Base-by-base conservation (phyloP, 2,113 vertebrate genomes). In the Anthoscopus minutus region DNA sequence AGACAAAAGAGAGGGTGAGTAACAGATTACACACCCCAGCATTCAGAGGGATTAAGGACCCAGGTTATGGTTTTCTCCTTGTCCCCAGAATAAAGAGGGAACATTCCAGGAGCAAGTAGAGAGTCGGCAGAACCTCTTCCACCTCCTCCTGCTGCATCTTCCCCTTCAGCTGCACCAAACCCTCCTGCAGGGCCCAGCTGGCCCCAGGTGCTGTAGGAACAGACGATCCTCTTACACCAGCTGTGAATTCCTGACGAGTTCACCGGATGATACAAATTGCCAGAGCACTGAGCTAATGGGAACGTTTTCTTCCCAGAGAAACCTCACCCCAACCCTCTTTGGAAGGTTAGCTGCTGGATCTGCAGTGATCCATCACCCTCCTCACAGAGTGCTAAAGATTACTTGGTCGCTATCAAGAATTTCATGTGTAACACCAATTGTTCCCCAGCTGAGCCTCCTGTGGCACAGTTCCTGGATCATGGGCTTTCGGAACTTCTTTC, bases 121-220 rank as follows among this genome's bases (percentile, higher is more conserved):
- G 64, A 58, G 3, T 44, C 76, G 40, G 60, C 44, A 4, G 37
- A 86, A 45, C 53, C 77, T 71, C 70, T 86, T 82, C 92, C 19
- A 54, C 94, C 88, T 83, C 62, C 54, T 47, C 47, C 25, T 72
- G 69, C 81, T 22, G 35, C 79, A 31, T 95, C 89, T 65, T 92
- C 38, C 60, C 89, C 15, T 58, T 44, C 65, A 62, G 95, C 80
- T 73, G 96, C 65, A 62, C 44, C 47, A 8, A 67, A 92, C 87
- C 25, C 98, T 96, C 28, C 15, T 0, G 92, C 97, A 47, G 98
- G 96, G 64, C 97, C 95, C 56, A 95, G 96, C 27, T 94, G 97
- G 95, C 98, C 97, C 98, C 98, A 97, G 13, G 97, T 98, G 64
- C 98, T 94, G 92, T 86, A 96, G 17, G 92, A 98, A 88, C 98